These are phyloP conservation scores for Rhagophthalmus giganteus DNA, from an alignment of 2,888 invertebrate species.

Conservation along the genomic window DNA sequence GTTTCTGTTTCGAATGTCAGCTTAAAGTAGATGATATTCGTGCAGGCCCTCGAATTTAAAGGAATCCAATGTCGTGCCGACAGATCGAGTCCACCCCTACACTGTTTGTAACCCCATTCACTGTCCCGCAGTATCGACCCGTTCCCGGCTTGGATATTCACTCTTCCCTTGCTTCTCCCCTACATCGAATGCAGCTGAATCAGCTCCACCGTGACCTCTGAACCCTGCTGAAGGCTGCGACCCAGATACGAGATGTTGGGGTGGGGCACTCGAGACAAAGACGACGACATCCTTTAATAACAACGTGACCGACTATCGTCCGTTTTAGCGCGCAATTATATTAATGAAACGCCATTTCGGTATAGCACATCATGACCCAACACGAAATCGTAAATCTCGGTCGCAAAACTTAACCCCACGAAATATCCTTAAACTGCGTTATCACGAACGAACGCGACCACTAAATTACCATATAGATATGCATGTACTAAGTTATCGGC, in stretches of 20 bases:
- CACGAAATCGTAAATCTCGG: too few species aligned
- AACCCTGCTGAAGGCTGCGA: conserved; percentile 39
- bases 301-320: too few species aligned
- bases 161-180: conserved; percentile 25
- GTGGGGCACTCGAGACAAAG: conserved; percentile 24
- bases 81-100: conserved; percentile 9
- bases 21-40: neutral
- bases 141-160: conserved; percentile 29
- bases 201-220: conserved; percentile 38
- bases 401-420: too few species aligned
- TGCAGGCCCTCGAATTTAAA: neutral
- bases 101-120: conserved; percentile 32
- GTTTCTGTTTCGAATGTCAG: neutral
- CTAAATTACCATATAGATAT: too few species aligned
- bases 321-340: too few species aligned
- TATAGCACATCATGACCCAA: too few species aligned
- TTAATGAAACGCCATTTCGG: too few species aligned
- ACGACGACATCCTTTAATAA: conserved; percentile 10
- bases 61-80: conserved; percentile 9
- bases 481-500: too few species aligned
- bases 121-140: conserved; percentile 33
- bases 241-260: conserved; percentile 31
- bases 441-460: too few species aligned
- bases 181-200: conserved; percentile 35
- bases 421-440: too few species aligned